A percentile compares a stretch with the other conserved stretches of the same genome.
Conservation (phyloP, 2,797 vertebrate genomes). For the Gymnoscopelus microlampas region DNA sequence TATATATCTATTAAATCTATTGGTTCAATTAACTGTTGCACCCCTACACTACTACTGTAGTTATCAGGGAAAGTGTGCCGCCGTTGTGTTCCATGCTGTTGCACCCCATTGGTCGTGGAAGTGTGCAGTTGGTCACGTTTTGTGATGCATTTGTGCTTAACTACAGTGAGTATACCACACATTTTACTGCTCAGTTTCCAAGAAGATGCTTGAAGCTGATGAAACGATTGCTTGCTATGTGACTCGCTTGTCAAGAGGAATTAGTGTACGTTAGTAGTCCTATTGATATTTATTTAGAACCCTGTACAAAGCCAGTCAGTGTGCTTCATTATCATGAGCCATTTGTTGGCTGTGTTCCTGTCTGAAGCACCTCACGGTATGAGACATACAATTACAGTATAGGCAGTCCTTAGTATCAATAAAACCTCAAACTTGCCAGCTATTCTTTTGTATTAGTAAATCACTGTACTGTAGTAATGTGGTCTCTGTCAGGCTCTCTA, state of each 20-base stretch:
- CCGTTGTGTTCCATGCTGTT: constrained; percentile 32
- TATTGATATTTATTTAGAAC: constrained; percentile 37
- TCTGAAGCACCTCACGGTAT: constrained; percentile 4
- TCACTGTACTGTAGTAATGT: too few species aligned
- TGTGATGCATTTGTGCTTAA: constrained; percentile 15
- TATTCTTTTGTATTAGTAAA: too few species aligned
- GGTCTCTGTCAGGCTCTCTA: too few species aligned
- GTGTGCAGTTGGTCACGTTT: too few species aligned
- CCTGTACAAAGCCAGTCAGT: constrained; percentile 10
- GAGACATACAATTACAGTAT: constrained; percentile 20
- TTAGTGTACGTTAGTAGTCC: too few species aligned
- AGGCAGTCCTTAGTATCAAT: neutral
- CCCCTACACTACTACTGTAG: neutral
- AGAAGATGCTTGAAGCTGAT: neutral
- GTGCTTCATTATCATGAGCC: neutral
- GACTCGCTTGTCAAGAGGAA: constrained; percentile 19
- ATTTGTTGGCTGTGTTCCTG: too few species aligned
- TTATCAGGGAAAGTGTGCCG: constrained; percentile 30
- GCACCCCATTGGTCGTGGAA: constrained; percentile 21
- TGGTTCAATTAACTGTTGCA: too few species aligned
- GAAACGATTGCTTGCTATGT: constrained; percentile 8
- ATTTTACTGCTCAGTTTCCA: neutral
- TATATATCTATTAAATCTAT: too few species aligned
- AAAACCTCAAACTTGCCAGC: too few species aligned
- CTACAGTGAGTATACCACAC: constrained; percentile 36